Evolutionary conservation across 2,888 invertebrate genomes (phyloP), one percentile per base, ranked within the genome.

Genomic region (Asteroscopus sphinx): DNA sequence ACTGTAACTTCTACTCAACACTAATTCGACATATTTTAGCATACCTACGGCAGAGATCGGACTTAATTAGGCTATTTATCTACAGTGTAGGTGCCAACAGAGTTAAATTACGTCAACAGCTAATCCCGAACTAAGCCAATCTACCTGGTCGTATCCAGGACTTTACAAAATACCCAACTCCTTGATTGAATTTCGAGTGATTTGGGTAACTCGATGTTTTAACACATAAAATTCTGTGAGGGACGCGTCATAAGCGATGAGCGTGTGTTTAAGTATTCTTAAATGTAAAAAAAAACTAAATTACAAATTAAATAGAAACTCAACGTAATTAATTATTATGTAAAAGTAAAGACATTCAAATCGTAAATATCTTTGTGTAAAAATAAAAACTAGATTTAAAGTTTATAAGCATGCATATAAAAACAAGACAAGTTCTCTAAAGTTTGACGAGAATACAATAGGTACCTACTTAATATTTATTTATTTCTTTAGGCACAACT

Each of bases 151-250:
- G 62, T 58, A 66, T 64, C 48, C 57, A 55, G 67, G 62, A 60
- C 65, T 70, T 72, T 59, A 68, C 64, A 69, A 74, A 77, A 77
- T 69, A 69, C 54, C 44, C 36, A 72, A 72, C 62, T 68, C 57
- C 62, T 60, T 77, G 66, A 77, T 77, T 77, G 58, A 77, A 77
- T 73, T 77, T 64, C 52, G 48, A 51, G 57, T 63, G 60, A 65
- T 64, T 53, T 49, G 55, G 63, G 45, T 48, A 58, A 45, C 47
- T 73, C 42, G 13, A 53, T 60, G 60, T 54, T 49, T 60, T 32
- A 55, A 45, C 58, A 62, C 33, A 57, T 68, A 62, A 57, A 62
- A 68, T 49, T 39, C 37, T 53, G 12, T 26, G 5, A 45, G 41
- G 39, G 32, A 15, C 33, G 40, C 32, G 45, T 36, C 33, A 53